Conservation (phyloP, 2,113 vertebrate species). For the Cyprinus carpio region DNA sequence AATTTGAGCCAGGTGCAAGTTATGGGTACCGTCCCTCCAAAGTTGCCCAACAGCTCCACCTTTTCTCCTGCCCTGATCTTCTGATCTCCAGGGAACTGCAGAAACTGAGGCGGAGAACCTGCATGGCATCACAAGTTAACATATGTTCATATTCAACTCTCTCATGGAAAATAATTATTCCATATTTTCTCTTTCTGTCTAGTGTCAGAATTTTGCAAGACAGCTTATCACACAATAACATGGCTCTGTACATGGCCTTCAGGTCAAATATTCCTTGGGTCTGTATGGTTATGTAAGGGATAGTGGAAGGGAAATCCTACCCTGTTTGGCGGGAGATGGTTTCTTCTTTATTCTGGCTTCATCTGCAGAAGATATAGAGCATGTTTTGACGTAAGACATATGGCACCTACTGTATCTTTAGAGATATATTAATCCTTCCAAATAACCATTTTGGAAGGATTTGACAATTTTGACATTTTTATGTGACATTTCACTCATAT, state of each 20-base stretch:
- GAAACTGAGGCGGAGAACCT: conserved; percentile 90
- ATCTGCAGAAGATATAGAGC: conserved; percentile 73
- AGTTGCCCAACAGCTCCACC: conserved; percentile 88
- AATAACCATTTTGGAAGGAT: too few relatives aligned
- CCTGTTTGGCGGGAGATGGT: conserved; percentile 89
- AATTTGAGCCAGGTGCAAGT: conserved; percentile 97
- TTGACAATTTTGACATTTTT: too few relatives aligned
- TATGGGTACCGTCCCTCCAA: conserved; percentile 86
- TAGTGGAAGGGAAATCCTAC: conserved; percentile 66
- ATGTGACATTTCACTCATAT: too few relatives aligned
- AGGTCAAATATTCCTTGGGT: neutral
- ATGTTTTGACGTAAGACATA: conserved; percentile 2
- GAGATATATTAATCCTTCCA: too few relatives aligned
- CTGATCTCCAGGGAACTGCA: conserved; percentile 92
- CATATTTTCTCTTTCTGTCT: neutral
- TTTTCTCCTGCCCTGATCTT: conserved; percentile 91
- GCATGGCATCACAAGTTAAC: conserved; percentile 7
- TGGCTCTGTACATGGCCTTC: neutral
- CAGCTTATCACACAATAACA: neutral
- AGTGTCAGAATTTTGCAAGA: neutral
- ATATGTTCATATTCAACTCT: neutral
- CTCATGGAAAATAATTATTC: neutral
- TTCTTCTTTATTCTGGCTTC: conserved; percentile 94
- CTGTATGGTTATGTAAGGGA: neutral
- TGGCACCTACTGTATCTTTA: too few relatives aligned